Evolutionary conservation across 1,140 invertebrate genomes (phyloP).

Genomic region (Trichonephila clavata): DNA sequence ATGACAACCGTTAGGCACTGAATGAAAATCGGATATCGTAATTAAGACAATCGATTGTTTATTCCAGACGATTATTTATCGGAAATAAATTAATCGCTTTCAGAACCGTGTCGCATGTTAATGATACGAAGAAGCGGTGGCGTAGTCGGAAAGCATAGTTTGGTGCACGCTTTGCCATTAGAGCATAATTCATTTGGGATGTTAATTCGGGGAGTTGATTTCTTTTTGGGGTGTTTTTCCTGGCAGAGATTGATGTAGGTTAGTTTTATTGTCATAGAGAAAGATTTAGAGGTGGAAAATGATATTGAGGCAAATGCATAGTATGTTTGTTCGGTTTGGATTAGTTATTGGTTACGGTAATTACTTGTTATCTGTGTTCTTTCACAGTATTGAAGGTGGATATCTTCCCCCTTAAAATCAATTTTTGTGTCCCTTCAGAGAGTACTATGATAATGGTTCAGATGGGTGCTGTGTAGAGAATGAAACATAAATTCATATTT

Average conservation of each 20-base stretch:
- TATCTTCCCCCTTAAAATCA: too few species aligned
- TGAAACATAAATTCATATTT: too few species aligned
- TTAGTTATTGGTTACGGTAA: too few species aligned
- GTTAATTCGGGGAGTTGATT: not conserved
- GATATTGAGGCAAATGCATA: too few species aligned
- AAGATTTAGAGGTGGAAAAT: not conserved
- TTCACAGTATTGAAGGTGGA: too few species aligned
- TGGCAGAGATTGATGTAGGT: not conserved
- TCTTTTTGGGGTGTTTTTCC: not conserved
- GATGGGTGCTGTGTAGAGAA: too few species aligned
- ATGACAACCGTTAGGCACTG: constrained; percentile 46
- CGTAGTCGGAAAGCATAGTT: not conserved
- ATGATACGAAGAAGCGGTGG: not conserved
- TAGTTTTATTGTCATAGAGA: not conserved
- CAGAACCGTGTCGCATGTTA: constrained; percentile 12
- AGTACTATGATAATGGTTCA: too few species aligned
- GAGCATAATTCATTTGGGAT: constrained; percentile 1
- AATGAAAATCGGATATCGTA: constrained; percentile 68
- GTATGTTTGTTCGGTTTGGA: too few species aligned
- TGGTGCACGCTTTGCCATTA: not conserved
- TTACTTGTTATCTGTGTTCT: too few species aligned
- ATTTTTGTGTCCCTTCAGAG: too few species aligned
- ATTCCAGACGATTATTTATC: constrained; percentile 54
- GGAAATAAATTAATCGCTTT: constrained; percentile 61
- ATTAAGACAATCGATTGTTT: constrained; percentile 64